Evolutionary conservation across 2,888 invertebrate species (phyloP).

Genomic region (Rhabditoides inermis): DNA sequence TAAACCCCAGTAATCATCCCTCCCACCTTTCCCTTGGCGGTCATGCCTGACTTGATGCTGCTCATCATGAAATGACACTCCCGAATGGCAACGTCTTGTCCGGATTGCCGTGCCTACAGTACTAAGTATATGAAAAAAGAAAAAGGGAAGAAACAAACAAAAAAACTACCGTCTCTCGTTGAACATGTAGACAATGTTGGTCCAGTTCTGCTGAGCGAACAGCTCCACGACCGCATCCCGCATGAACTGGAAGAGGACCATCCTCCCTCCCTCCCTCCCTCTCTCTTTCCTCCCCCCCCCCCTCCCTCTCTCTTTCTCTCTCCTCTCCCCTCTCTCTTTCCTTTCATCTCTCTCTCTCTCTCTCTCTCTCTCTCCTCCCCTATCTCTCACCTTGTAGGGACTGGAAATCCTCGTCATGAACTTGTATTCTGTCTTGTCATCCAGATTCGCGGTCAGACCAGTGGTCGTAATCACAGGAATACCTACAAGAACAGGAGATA

Average conservation of each 20-base stretch:
- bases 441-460: constrained; percentile 71
- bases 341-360: constrained; percentile 5
- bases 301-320: constrained; percentile 5
- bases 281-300: background rate
- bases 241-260: too few species aligned
- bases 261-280: constrained; percentile 3
- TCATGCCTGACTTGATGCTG: too few species aligned
- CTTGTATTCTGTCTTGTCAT: constrained; percentile 65
- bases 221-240: background rate
- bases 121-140: too few species aligned
- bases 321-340: constrained; percentile 2
- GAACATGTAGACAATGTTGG: background rate
- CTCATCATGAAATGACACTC: too few species aligned
- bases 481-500: too few species aligned
- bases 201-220: background rate
- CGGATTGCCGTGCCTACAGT: too few species aligned
- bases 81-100: too few species aligned
- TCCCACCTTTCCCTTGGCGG: too few species aligned
- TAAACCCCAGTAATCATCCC: too few species aligned
- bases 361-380: constrained; percentile 8
- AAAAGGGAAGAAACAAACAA: constrained; percentile 1
- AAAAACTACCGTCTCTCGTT: constrained; percentile 6
- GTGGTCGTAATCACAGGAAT: constrained; percentile 73
- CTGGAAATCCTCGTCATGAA: constrained; percentile 77
- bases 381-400: constrained; percentile 61